These are phyloP conservation scores for Fukomys damarensis DNA, from an alignment of 2,113 vertebrate species.

Conservation along the genomic window DNA sequence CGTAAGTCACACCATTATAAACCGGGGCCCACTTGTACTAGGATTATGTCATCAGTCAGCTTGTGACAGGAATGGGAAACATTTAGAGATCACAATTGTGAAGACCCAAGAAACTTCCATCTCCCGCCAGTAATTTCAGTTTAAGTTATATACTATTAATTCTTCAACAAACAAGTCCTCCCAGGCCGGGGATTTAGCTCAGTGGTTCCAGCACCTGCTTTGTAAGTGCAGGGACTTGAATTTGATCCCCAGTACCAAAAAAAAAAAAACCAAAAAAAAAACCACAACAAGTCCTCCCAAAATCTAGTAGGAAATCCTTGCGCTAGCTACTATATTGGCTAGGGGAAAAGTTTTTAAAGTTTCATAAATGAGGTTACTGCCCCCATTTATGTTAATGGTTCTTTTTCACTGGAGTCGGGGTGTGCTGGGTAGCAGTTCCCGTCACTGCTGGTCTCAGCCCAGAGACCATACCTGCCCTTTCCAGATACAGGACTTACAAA, in stretches of 20 bases:
- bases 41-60: background rate
- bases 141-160: background rate
- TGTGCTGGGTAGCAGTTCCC: background rate
- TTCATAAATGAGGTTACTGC: background rate
- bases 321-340: background rate
- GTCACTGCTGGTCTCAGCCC: background rate
- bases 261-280: too few relatives aligned
- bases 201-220: too few relatives aligned
- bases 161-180: background rate
- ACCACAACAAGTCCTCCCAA: background rate
- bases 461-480: background rate
- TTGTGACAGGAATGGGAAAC: background rate
- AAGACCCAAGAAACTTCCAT: background rate
- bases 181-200: background rate
- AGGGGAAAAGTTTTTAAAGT: background rate
- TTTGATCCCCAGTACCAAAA: too few relatives aligned
- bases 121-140: background rate
- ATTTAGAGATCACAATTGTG: too few relatives aligned
- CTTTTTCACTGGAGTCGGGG: too few relatives aligned
- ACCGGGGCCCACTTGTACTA: background rate
- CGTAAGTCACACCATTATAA: background rate
- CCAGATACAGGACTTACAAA: too few relatives aligned
- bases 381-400: too few relatives aligned
- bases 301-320: background rate
- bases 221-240: too few relatives aligned